These are phyloP conservation scores for Lanistes nyassanus DNA, from an alignment of 1,140 invertebrate species.

Conservation along the genomic window DNA sequence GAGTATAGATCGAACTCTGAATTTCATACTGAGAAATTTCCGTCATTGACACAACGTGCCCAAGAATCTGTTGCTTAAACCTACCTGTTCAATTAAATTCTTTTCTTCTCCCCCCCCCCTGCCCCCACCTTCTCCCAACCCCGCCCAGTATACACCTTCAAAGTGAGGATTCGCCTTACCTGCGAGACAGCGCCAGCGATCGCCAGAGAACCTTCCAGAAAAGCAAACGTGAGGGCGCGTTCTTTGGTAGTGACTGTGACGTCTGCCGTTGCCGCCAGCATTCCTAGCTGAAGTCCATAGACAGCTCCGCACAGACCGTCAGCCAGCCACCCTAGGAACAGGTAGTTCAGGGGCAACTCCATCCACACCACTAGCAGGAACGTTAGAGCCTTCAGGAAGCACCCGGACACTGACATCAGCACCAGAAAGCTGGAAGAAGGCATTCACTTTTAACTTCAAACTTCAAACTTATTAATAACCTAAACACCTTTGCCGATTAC, in stretches of 20 bases:
- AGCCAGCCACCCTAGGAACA: constrained; percentile 23
- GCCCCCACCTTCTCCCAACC: not conserved
- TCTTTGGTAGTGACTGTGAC: constrained; percentile 2
- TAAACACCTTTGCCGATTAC: no score
- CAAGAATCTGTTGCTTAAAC: no score
- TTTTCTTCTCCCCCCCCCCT: not conserved
- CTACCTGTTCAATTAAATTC: no score
- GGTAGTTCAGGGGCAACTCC: constrained; percentile 14
- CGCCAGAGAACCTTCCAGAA: constrained; percentile 7
- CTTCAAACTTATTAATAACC: no score
- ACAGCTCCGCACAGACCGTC: constrained; percentile 29
- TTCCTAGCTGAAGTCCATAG: constrained; percentile 9
- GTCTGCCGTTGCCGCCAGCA: constrained; percentile 26
- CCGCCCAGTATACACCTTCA: no score
- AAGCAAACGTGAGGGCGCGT: constrained; percentile 15
- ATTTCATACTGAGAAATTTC: no score
- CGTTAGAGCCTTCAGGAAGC: constrained; percentile 10
- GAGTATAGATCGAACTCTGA: no score
- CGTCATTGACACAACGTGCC: no score
- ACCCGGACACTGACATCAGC: constrained; percentile 2
- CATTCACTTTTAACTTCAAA: no score
- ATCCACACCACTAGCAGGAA: constrained; percentile 4
- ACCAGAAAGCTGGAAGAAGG: constrained; percentile 1
- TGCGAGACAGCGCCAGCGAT: constrained; percentile 22
- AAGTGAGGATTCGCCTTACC: not conserved